Evolutionary conservation across 2,113 vertebrate species (phyloP).

Genomic region (Alexandromys fortis): DNA sequence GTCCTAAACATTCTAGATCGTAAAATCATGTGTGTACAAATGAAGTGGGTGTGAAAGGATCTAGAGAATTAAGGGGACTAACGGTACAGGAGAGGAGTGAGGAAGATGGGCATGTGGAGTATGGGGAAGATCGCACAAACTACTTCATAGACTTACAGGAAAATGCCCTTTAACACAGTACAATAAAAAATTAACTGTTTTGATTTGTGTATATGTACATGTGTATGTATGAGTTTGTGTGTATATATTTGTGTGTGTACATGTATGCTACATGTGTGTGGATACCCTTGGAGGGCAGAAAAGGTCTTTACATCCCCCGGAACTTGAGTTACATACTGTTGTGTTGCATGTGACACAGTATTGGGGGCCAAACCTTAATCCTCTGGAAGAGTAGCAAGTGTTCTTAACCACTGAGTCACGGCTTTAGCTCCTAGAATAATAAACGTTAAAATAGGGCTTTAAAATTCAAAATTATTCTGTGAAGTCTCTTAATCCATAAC

Average conservation of each 20-base stretch:
- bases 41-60: background rate
- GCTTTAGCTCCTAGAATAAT: background rate
- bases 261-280: background rate
- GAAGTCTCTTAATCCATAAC: background rate
- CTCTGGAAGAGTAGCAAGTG: background rate
- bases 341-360: too few relatives aligned
- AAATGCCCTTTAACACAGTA: background rate
- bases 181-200: background rate
- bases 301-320: background rate
- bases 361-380: background rate
- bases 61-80: background rate
- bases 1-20: too few relatives aligned
- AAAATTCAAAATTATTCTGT: background rate
- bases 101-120: rapidly evolving
- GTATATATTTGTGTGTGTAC: background rate
- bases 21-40: background rate
- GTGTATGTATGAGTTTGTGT: background rate
- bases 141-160: background rate
- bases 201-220: background rate
- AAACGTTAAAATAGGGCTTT: background rate
- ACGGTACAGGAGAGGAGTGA: too few relatives aligned
- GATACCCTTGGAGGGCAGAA: background rate
- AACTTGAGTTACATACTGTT: background rate
- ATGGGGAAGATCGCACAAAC: too few relatives aligned
- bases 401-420: background rate